These are phyloP conservation scores for Stenurella melanura DNA, from an alignment of 2,888 invertebrate genomes.

Conservation along the genomic window DNA sequence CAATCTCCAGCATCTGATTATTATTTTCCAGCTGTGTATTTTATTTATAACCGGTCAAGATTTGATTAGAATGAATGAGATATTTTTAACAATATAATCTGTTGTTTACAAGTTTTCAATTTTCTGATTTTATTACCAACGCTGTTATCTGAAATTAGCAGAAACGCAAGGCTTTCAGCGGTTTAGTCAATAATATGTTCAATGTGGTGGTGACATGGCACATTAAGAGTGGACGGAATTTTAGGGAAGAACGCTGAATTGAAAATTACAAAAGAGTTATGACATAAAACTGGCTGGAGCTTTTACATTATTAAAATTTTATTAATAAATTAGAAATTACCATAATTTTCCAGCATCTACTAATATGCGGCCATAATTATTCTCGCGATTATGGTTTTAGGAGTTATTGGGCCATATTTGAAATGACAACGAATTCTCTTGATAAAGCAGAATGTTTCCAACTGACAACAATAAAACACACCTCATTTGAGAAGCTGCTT, in stretches of 20 bases:
- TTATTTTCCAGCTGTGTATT: no score
- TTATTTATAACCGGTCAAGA: no score
- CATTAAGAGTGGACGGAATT: not conserved
- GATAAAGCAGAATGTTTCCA: not conserved
- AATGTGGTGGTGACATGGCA: conserved; percentile 1
- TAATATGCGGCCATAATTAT: not conserved
- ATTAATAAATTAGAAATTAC: not conserved
- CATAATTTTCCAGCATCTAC: not conserved
- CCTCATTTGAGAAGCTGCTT: no score
- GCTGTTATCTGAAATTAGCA: not conserved
- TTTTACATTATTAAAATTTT: conserved; percentile 2
- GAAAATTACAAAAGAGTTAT: not conserved
- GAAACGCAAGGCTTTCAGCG: not conserved
- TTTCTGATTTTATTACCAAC: not conserved
- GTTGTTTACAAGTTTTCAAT: no score
- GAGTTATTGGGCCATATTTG: not conserved
- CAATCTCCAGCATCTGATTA: no score
- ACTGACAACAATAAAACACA: not conserved
- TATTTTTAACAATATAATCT: no score
- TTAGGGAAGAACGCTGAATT: not conserved
- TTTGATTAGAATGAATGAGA: no score
- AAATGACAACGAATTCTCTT: not conserved
- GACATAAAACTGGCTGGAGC: not conserved
- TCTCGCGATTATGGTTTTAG: not conserved
- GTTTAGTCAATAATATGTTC: conserved; percentile 1